phyloP scores from a whole-genome alignment of 2,113 vertebrate genomes.

The Pristiophorus japonicus region DNA sequence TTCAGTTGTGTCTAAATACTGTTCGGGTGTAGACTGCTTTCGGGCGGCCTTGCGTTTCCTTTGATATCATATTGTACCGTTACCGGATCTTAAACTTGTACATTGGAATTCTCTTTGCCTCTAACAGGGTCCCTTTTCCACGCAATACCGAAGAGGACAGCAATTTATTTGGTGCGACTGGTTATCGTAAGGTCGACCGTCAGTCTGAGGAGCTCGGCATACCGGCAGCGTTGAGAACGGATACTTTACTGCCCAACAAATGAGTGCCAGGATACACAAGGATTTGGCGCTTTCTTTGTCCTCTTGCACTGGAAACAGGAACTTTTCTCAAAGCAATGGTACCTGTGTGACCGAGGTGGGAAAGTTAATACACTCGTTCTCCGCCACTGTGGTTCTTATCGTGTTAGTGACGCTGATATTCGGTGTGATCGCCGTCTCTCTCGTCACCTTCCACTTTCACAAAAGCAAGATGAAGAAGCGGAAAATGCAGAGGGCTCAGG shows the following conservation, averaged over 20 bases:
- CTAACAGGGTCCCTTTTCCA: neutral
- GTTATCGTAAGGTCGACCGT: neutral
- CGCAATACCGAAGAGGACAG: neutral
- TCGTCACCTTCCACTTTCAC: constrained; percentile 90
- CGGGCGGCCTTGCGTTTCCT: neutral
- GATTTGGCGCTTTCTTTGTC: constrained; percentile 72
- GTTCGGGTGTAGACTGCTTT: neutral
- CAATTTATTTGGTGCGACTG: neutral
- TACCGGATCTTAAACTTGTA: constrained; percentile 23
- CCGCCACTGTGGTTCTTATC: constrained; percentile 84
- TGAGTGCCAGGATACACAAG: constrained; percentile 75
- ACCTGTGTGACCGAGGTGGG: constrained; percentile 82
- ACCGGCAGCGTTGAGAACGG: neutral
- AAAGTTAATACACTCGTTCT: constrained; percentile 80
- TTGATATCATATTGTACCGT: neutral
- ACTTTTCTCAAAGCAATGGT: constrained; percentile 56
- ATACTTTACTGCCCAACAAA: constrained; percentile 58
- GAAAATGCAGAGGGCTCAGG: constrained; percentile 91
- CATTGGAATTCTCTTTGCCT: neutral
- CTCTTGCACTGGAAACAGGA: constrained; percentile 71
- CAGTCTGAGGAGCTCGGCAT: neutral
- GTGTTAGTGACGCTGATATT: constrained; percentile 83
- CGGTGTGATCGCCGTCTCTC: constrained; percentile 82
- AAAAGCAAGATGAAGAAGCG: constrained; percentile 91
- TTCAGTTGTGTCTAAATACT: neutral